A percentile compares a stretch with the other conserved stretches of the same genome.
These are phyloP conservation scores for Elaphurus davidianus DNA, from an alignment of 2,113 vertebrate genomes.

Conservation along the genomic window DNA sequence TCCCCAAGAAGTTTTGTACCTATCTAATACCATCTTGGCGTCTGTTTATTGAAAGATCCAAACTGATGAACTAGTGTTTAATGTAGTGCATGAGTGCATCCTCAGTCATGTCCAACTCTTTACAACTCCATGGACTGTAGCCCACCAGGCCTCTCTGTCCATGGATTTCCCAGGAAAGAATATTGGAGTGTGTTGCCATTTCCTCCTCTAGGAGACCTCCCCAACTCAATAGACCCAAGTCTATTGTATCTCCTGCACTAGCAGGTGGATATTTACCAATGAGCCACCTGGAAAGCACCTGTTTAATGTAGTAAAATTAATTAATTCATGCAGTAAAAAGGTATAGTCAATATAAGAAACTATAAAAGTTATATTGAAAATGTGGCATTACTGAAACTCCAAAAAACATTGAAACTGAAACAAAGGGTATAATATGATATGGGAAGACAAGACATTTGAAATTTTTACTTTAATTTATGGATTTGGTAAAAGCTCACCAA, in stretches of 20 bases:
- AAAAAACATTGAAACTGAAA: neutral
- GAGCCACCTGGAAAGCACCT: neutral
- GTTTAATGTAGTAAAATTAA: neutral
- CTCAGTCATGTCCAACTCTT: neutral
- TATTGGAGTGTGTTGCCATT: neutral
- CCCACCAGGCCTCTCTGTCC: neutral
- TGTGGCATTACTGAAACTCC: neutral
- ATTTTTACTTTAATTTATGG: neutral
- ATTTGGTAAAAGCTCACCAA: neutral
- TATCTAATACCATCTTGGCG: neutral
- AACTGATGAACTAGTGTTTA: neutral
- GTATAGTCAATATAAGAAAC: neutral
- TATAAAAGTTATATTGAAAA: neutral
- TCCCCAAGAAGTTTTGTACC: neutral
- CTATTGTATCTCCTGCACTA: neutral
- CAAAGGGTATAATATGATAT: neutral
- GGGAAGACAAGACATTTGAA: neutral
- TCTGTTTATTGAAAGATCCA: neutral
- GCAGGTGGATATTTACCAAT: neutral
- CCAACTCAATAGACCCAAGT: neutral
- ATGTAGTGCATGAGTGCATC: neutral
- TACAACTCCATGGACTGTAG: neutral
- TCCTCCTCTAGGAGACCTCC: neutral
- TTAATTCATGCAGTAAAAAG: neutral
- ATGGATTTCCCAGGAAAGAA: neutral